Evolutionary conservation across 1,140 invertebrate species (phyloP).

Genomic region (Cotesia chilonis): DNA sequence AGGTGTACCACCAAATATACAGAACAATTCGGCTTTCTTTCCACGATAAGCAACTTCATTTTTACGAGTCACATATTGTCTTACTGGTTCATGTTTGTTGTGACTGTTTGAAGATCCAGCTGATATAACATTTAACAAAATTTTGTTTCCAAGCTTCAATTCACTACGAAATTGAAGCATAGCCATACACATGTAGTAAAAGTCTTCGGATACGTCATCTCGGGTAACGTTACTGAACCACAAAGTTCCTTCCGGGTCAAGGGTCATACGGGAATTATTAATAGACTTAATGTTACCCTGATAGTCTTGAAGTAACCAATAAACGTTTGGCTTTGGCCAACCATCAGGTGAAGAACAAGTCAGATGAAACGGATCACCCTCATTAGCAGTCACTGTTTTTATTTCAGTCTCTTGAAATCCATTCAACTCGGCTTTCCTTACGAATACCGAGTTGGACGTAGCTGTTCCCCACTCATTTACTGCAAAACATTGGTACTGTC

Average conservation of each 20-base stretch:
- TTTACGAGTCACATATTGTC: conserved; percentile 86
- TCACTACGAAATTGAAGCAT: conserved; percentile 87
- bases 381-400: conserved; percentile 73
- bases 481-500: conserved; percentile 97
- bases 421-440: conserved; percentile 93
- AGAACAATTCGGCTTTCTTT: conserved; percentile 83
- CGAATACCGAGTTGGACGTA: conserved; percentile 93
- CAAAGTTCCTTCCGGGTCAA: conserved; percentile 92
- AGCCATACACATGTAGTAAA: conserved; percentile 88
- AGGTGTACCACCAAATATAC: conserved; percentile 91
- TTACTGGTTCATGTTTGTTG: conserved; percentile 79
- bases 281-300: conserved; percentile 85
- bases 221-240: conserved; percentile 94
- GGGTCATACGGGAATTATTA: conserved; percentile 91
- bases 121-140: conserved; percentile 79
- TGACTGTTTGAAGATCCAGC: conserved; percentile 78
- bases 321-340: conserved; percentile 92
- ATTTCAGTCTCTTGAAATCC: conserved; percentile 85
- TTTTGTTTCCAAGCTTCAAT: conserved; percentile 89
- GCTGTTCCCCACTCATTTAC: conserved; percentile 93
- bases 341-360: conserved; percentile 91
- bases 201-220: conserved; percentile 82
- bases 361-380: conserved; percentile 88
- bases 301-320: conserved; percentile 88
- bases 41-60: conserved; percentile 86